Evolutionary conservation across 2,113 vertebrate genomes (phyloP).

Genomic region (Nicator chloris): DNA sequence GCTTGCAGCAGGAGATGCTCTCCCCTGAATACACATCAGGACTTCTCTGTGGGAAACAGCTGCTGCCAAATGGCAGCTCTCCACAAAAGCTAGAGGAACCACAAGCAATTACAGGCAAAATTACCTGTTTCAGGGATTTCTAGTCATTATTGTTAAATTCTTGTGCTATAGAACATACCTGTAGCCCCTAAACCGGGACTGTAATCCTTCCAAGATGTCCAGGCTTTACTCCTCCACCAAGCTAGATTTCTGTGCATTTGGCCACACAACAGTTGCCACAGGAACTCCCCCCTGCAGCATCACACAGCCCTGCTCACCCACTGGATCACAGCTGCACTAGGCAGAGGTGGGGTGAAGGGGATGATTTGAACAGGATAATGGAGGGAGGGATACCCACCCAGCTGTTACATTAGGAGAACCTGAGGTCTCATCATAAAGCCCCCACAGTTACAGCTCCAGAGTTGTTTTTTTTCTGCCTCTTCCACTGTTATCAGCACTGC

Average conservation of each 20-base stretch:
- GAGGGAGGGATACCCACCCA: not conserved
- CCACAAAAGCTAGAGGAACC: not conserved
- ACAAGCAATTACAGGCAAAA: not conserved
- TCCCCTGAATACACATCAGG: not conserved
- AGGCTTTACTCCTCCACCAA: not conserved
- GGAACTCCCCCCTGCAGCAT: not conserved
- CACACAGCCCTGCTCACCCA: not conserved
- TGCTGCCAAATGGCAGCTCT: not conserved
- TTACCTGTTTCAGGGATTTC: not conserved
- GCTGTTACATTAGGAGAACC: not conserved
- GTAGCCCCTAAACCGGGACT: not conserved
- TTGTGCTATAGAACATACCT: not conserved
- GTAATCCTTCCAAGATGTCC: not conserved
- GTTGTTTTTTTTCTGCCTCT: rapidly evolving
- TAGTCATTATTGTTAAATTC: not conserved
- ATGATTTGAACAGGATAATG: not conserved
- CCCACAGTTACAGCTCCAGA: not conserved
- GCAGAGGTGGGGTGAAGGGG: not conserved
- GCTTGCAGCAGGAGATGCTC: not conserved
- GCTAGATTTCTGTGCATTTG: not conserved
- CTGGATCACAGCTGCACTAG: not conserved
- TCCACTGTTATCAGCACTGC: not conserved
- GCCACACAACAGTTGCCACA: not conserved
- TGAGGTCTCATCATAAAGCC: not conserved
- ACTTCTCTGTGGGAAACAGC: not conserved